Percentiles rank a stretch among this genome's conserved stretches.
phyloP scores from a whole-genome alignment of 1,140 invertebrate genomes.

The Caenorhabditis elegans region WBcel235 BX284602.5:10815001-10815500 shows the following conservation, averaged over 20 bases:
- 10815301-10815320: constrained; percentile 17
- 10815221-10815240: background rate
- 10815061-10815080: constrained; percentile 58
- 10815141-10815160: constrained; percentile 46
- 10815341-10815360: constrained; percentile 33
- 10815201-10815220: constrained; percentile 9
- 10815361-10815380: constrained; percentile 33
- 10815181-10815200: constrained; percentile 45
- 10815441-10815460: background rate
- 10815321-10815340: constrained; percentile 15
- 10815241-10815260: background rate
- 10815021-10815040: constrained; percentile 1
- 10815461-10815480: background rate
- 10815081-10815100: constrained; percentile 50
- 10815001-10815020: background rate
- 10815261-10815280: background rate
- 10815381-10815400: constrained; percentile 33
- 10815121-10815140: constrained; percentile 52
- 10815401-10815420: background rate
- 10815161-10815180: constrained; percentile 57
- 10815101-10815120: background rate
- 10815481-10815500: background rate
- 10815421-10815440: constrained; percentile 34
- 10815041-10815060: constrained; percentile 47
- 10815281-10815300: background rate